These are phyloP conservation scores for Desmophyllum pertusum DNA, from an alignment of 92 coral and sea anemone species.

Conservation along the genomic window DNA sequence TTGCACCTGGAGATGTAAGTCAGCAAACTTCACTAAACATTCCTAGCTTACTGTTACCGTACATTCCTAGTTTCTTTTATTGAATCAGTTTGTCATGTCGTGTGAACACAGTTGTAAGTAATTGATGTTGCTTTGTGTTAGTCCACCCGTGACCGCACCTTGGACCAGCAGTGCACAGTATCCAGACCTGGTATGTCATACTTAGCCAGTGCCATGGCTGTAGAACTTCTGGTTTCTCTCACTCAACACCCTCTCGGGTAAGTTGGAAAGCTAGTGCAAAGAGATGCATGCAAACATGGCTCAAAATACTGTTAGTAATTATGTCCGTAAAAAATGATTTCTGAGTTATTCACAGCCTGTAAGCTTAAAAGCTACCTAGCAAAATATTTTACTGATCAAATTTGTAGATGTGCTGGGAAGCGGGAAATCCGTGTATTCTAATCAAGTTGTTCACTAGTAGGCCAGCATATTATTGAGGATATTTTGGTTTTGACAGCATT, in stretches of 20 bases:
- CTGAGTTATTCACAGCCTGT: no score
- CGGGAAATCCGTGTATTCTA: no score
- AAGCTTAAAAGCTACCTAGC: no score
- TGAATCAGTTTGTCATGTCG: no score
- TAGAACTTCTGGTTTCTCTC: slow-evolving; percentile 84
- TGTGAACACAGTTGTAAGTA: no score
- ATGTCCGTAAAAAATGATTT: background rate
- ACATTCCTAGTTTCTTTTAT: no score
- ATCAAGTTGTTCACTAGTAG: background rate
- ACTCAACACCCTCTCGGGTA: slow-evolving; percentile 82
- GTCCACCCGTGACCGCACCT: slow-evolving; percentile 97
- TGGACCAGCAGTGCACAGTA: slow-evolving; percentile 98
- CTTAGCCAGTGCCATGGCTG: slow-evolving; percentile 93
- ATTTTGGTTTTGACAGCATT: slow-evolving; percentile 51
- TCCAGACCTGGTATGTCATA: slow-evolving; percentile 95
- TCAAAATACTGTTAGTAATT: background rate
- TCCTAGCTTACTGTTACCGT: background rate
- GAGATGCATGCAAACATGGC: background rate
- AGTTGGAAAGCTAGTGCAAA: background rate
- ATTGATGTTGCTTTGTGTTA: slow-evolving; percentile 3
- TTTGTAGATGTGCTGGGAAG: no score
- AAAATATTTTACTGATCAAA: no score
- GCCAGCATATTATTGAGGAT: background rate
- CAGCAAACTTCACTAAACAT: background rate
- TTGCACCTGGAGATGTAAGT: slow-evolving; percentile 99